Evolutionary conservation across 2,888 invertebrate genomes (phyloP), one percentile per base, ranked within the genome.

Genomic region (Ecliptopera silaceata): DNA sequence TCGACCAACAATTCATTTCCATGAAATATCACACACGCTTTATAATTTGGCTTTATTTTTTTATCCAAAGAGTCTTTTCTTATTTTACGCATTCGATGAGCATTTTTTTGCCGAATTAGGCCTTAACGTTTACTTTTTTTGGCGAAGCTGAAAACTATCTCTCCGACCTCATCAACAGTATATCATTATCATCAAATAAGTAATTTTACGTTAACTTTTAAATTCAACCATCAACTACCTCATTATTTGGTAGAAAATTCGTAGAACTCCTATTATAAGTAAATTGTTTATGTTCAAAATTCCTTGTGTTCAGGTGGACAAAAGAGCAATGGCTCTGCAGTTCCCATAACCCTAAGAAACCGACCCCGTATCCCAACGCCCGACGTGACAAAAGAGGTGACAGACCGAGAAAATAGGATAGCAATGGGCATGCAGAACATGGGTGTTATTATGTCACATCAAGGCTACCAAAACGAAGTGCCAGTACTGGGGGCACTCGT

Each of bases 311-410:
- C 77, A 95, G 95, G 93, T 69, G 93, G 94, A 32, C 91, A 93
- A 70, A 95, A 95, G 80, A 90, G 95, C 69, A 96, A 95, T 78
- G 95, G 95, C 3, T 88, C 94, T 0, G 93, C 92, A 11, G 86
- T 94, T 31, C 93, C 95, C 5, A 92, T 93, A 62, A 93, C 93
- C n/a, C 86, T 95, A 61, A 95, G 95, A 75, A 95, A 95, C 74
- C 93, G 97, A 52, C 97, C 97, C n/a, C 93, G 97, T 49, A 97
- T 97, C 68, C 97, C 97, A 34, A 97, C 97, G 5, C 97, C 97
- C 0, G 97, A 97, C 79, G 96, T 96, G 5, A 94, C 96, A 29
- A 96, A 96, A 82, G 96, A 97, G 80, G 93, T 94, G 17, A 90
- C 94, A 57, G 95, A 95, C 69, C 93, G 95, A 52, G 96, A 96